Base-by-base conservation (phyloP, 1,140 invertebrate genomes). In the Nymphalis io region DNA sequence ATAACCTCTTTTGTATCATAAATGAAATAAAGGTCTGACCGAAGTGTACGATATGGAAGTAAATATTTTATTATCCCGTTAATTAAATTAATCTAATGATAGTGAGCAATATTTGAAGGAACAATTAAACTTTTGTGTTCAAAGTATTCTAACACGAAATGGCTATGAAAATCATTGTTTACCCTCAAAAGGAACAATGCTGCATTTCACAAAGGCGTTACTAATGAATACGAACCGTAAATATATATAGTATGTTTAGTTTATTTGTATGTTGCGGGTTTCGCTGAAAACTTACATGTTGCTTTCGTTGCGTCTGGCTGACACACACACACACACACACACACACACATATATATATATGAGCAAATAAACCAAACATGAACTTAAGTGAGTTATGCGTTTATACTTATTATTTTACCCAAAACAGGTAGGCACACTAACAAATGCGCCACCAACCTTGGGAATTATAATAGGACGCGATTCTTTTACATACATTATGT, bases 191-290 rank as follows among this genome's bases (percentile, higher is more conserved):
- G 33, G 58, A 65, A 71, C 69, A 71, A 71, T 65, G 58, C 57
- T 64, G 48, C 23, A 64, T 64, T 60, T 60, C 61, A 71, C 69
- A 71, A 71, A 66, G 61, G 62, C 69, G 61, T 51, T 65, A 66
- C 58, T 60, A 65, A 71, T 71, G 57, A 66, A 71, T 66, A 58
- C 66, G 61, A 60, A 57, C 44, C 20, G 13, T 55, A 64, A 40
- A 40, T 64, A 64, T 27, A 42, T 16, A 33, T 33, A 33, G 5
- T 8, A 6, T 8, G 27, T 2, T 33, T 33, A 33, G 27, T 33
- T 33, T 8, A 33, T 33, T 33, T 64, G 38, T 64, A 64, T 38
- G 38, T 51, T 33, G 27, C 13, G 18, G 27, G 33, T 38, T 57
- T 33, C 57, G 62, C 18, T 20, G 51, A 20, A 51, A 62, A 62